Evolutionary conservation across 2,113 vertebrate genomes (phyloP), one percentile per base, ranked within the genome.

Genomic region (Arothron firmamentum): DNA sequence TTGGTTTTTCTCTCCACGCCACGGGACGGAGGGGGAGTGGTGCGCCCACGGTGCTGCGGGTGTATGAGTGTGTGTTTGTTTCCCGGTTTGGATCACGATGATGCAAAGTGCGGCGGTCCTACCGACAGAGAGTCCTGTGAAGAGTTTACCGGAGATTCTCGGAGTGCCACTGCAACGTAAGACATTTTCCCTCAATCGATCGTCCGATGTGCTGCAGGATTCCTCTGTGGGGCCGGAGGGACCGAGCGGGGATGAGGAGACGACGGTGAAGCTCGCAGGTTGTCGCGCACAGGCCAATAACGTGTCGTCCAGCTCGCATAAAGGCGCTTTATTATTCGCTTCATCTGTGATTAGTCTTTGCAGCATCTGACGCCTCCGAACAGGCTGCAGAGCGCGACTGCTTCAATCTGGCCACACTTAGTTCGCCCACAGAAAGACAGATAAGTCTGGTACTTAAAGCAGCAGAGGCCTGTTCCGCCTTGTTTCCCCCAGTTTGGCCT

Each of bases 81-180:
- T 72, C 80, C 70, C 77, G 83, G 72, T 81, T 76, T 87, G 90
- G 88, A 90, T 90, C 91, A 90, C 90, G 90, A 96, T 92, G 95
- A 98, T 98, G 96, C 96, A 98, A 92, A 96, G 94, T 92, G 92
- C 96, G 75, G 91, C 95, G 70, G 92, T 93, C 56, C 91, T 95
- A 85, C 85, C 92, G 74, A 91, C 94, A 87, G 95, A 96, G 92
- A 94, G 93, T 88, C 90, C 95, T 73, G 94, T 92, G 78, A 97
- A 97, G 92, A 94, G 93, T 92, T 93, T 97, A 89, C 94, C 94
- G 87, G 95, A 98, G 90, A 95, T 97, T 78, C 94, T 97, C 74
- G 94, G 93, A 85, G 94, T 97, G 89, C 94, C 95, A 89, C 90
- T 98, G 93, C 96, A 96, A 93, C 96, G 96, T 98, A 98, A 98